Conservation (phyloP, 2,888 invertebrate species). For the Germaria angustata region DNA sequence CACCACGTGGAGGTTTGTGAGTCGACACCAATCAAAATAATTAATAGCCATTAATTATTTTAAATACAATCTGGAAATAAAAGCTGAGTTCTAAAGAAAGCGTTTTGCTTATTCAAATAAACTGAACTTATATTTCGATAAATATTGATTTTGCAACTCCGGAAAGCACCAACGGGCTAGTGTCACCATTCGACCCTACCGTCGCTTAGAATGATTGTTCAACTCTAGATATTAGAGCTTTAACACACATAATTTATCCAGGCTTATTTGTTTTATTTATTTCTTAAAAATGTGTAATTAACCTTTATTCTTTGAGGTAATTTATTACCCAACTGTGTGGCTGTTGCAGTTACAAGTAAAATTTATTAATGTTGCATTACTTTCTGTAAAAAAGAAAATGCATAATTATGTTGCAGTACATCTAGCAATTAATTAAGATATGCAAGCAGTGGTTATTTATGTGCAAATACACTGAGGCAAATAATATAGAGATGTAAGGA, state of each 20-base stretch:
- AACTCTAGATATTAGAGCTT: background rate
- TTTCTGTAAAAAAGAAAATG: background rate
- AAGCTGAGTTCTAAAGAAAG: no score
- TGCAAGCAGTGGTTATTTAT: slow-evolving; percentile 17
- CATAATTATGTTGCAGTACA: slow-evolving; percentile 11
- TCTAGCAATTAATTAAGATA: slow-evolving; percentile 43
- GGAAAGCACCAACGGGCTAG: no score
- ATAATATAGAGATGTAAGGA: background rate
- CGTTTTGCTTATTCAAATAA: no score
- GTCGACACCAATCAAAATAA: no score
- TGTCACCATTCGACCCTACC: no score
- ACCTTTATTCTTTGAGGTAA: slow-evolving; percentile 16
- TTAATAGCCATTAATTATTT: no score
- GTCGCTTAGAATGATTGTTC: no score
- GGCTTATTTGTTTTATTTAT: background rate
- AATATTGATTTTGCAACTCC: no score
- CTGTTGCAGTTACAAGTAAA: background rate
- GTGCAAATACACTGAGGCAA: slow-evolving; percentile 13
- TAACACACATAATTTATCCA: background rate
- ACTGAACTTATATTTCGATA: no score
- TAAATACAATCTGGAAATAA: no score
- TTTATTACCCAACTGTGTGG: slow-evolving; percentile 1
- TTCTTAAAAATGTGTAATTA: slow-evolving; percentile 15
- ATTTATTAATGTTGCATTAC: slow-evolving; percentile 19
- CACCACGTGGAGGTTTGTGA: no score